Conservation (phyloP, 2,888 invertebrate species). For the Emmelina monodactyla region DNA sequence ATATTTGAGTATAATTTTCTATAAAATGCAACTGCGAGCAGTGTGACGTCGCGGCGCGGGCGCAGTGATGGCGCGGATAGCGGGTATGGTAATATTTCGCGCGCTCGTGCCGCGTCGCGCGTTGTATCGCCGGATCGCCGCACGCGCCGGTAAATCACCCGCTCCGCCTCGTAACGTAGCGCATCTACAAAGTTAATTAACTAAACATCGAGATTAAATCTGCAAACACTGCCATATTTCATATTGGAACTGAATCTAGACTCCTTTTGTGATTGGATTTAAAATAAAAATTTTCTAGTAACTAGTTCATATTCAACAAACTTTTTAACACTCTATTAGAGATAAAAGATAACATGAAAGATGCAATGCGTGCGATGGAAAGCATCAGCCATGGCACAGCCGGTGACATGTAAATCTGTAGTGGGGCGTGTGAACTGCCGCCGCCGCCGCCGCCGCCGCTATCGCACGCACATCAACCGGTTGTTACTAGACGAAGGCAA, state of each 20-base stretch:
- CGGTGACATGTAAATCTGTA: neutral
- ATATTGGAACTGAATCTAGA: too few species aligned
- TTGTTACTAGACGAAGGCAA: too few species aligned
- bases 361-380: too few species aligned
- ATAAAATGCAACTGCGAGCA: too few species aligned
- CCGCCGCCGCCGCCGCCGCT: neutral
- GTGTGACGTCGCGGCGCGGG: neutral
- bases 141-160: conserved; percentile 1
- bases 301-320: too few species aligned
- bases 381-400: too few species aligned
- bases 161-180: neutral
- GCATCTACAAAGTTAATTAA: neutral
- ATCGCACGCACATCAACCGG: neutral
- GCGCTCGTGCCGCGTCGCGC: conserved; percentile 32
- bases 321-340: too few species aligned
- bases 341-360: too few species aligned
- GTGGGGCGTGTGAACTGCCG: neutral
- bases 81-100: conserved; percentile 52
- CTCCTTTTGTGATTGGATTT: too few species aligned
- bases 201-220: neutral
- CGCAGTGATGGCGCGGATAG: conserved; percentile 1
- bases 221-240: neutral
- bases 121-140: neutral
- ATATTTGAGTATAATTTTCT: too few species aligned
- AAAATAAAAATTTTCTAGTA: too few species aligned